Conservation (phyloP, 2,888 invertebrate species). For the Rhopalosiphum nymphaeae region DNA sequence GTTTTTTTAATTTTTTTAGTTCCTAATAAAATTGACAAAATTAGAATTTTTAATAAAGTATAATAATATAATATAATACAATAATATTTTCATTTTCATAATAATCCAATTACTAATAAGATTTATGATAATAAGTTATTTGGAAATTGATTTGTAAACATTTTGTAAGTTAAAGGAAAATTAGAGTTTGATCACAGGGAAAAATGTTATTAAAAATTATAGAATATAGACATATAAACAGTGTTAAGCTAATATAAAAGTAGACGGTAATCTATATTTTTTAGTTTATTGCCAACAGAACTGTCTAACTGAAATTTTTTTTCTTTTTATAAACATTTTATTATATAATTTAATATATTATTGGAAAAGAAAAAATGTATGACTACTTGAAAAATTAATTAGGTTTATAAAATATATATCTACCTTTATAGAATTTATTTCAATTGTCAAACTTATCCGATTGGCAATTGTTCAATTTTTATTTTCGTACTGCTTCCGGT, state of each 20-base stretch:
- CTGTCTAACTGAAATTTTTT: background rate
- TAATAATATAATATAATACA: too few species aligned
- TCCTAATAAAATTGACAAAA: background rate
- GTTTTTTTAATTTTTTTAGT: background rate
- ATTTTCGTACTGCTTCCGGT: constrained; percentile 6
- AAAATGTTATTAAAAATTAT: background rate
- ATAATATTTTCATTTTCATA: background rate
- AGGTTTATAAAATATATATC: background rate
- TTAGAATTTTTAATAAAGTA: too few species aligned
- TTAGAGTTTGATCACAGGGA: background rate
- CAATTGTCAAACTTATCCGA: constrained; percentile 36
- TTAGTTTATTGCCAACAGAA: background rate
- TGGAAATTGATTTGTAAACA: background rate
- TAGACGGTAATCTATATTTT: background rate
- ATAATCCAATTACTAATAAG: background rate
- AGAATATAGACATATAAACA: background rate
- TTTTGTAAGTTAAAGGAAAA: background rate
- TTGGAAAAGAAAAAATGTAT: background rate
- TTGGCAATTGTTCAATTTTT: constrained; percentile 41
- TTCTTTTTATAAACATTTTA: background rate
- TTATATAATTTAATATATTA: background rate
- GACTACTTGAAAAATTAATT: background rate
- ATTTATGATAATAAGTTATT: background rate
- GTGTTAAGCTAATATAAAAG: background rate
- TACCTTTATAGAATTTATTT: background rate